Evolutionary conservation across 2,888 invertebrate species (phyloP).

Genomic region (Dryobotodes eremita): DNA sequence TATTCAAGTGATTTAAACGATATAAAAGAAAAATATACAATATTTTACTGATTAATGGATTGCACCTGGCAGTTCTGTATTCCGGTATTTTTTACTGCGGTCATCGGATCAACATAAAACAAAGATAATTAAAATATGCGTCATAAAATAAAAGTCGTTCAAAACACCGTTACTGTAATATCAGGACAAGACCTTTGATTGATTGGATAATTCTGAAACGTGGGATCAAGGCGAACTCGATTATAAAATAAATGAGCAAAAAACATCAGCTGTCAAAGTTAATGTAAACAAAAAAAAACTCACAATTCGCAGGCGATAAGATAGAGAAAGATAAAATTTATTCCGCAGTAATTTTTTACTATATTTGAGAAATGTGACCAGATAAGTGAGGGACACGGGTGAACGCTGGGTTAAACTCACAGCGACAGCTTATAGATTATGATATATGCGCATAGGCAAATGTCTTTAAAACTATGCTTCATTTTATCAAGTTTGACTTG

Average conservation of each 20-base stretch:
- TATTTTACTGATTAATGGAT: constrained; percentile 9
- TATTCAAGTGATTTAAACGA: constrained; percentile 5
- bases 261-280: constrained; percentile 50
- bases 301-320: constrained; percentile 68
- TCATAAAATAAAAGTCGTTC: constrained; percentile 23
- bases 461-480: constrained; percentile 30
- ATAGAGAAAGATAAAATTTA: constrained; percentile 70
- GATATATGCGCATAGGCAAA: constrained; percentile 43
- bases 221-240: constrained; percentile 42
- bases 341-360: constrained; percentile 70
- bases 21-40: neutral
- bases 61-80: neutral
- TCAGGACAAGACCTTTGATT: constrained; percentile 37
- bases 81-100: constrained; percentile 11
- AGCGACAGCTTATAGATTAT: constrained; percentile 47
- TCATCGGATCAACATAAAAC: neutral
- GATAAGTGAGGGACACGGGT: constrained; percentile 66
- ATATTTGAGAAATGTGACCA: constrained; percentile 64
- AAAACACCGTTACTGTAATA: constrained; percentile 26
- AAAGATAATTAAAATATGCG: constrained; percentile 17
- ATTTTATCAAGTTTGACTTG: constrained; percentile 2
- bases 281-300: constrained; percentile 59
- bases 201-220: constrained; percentile 36
- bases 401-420: constrained; percentile 56
- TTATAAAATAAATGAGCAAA: constrained; percentile 40